phyloP scores from a whole-genome alignment of 2,888 invertebrate species.

The Polydrusus tereticollis region DNA sequence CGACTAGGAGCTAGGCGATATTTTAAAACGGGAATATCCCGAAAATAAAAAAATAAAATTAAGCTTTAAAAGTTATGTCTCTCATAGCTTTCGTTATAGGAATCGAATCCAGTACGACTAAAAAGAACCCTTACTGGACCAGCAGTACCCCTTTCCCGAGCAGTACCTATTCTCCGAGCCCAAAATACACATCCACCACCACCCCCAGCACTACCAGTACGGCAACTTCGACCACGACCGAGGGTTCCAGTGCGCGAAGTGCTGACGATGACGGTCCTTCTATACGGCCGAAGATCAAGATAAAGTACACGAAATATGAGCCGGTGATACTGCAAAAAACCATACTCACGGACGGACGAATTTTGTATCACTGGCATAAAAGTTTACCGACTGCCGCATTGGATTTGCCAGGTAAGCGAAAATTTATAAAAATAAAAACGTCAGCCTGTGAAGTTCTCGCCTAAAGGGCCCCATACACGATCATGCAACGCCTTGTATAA shows the following conservation, averaged over 20 bases:
- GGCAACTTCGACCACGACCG: slow-evolving; percentile 6
- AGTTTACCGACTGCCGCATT: slow-evolving; percentile 58
- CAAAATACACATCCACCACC: slow-evolving; percentile 52
- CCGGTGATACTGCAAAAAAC: slow-evolving; percentile 65
- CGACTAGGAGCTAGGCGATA: no score
- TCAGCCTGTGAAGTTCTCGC: no score
- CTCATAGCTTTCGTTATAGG: slow-evolving; percentile 20
- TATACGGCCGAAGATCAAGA: slow-evolving; percentile 45
- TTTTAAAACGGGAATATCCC: no score
- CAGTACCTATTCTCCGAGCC: slow-evolving; percentile 2
- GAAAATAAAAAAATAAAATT: no score
- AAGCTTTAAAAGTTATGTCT: no score
- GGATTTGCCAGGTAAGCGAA: slow-evolving; percentile 45
- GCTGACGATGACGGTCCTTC: background rate
- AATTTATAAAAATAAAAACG: background rate
- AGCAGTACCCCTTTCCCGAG: slow-evolving; percentile 24
- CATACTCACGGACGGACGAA: slow-evolving; percentile 62
- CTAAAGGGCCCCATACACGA: no score
- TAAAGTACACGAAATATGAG: slow-evolving; percentile 63
- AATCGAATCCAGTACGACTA: slow-evolving; percentile 23
- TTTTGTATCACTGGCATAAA: slow-evolving; percentile 63
- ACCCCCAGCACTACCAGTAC: slow-evolving; percentile 48
- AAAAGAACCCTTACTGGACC: slow-evolving; percentile 14
- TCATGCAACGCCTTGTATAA: no score
- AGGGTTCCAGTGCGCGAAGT: background rate